Conservation (phyloP, 2,797 vertebrate genomes). For the Sarcophilus harrisii region DNA sequence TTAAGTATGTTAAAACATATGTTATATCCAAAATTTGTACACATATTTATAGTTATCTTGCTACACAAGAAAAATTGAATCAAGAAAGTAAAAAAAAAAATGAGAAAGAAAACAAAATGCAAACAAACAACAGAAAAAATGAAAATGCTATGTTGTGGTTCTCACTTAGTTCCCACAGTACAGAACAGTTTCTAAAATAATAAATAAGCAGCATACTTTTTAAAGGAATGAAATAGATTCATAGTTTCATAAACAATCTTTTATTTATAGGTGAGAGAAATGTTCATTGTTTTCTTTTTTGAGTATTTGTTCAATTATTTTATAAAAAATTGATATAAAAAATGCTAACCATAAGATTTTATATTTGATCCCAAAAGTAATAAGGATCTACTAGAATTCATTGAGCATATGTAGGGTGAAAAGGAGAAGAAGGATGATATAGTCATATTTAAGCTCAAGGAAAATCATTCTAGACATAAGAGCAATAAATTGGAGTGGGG, state of each 20-base stretch:
- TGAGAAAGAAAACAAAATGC: no score
- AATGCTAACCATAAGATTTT: background rate
- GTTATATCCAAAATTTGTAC: no score
- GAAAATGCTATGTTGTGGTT: no score
- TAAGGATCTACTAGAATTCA: background rate
- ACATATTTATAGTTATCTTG: no score
- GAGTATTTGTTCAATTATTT: background rate
- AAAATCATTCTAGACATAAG: background rate
- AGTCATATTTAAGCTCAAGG: background rate
- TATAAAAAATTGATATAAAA: background rate
- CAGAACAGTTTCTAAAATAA: background rate
- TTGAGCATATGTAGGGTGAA: background rate
- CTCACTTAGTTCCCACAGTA: no score
- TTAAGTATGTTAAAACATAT: no score
- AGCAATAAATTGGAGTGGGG: background rate
- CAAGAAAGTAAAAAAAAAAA: no score
- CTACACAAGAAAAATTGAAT: no score
- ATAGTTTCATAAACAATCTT: background rate
- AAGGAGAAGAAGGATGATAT: background rate
- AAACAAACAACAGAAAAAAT: no score
- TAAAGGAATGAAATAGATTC: background rate
- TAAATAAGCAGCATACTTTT: no score
- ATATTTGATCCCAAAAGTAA: background rate
- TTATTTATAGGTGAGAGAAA: background rate
- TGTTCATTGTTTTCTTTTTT: background rate